These are phyloP conservation scores for Synodontis membranacea DNA, from an alignment of 2,113 vertebrate species.

Conservation along the genomic window DNA sequence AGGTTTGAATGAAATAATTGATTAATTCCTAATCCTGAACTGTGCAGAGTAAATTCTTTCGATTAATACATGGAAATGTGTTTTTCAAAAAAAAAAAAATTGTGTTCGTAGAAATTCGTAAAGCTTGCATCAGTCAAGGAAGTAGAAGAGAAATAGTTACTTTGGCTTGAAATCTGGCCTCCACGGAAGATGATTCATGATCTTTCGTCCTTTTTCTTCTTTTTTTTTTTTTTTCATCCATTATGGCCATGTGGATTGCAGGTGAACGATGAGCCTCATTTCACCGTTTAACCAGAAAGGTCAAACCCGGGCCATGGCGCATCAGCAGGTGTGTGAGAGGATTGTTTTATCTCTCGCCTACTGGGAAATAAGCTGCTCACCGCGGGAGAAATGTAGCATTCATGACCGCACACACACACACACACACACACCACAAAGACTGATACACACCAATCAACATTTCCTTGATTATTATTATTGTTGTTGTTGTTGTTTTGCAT, in stretches of 20 bases:
- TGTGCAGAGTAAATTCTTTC: neutral
- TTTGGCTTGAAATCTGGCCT: neutral
- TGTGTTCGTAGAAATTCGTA: too few species aligned
- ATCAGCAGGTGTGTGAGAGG: constrained; percentile 17
- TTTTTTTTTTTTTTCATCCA: neutral
- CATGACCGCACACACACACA: neutral
- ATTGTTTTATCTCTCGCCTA: constrained; percentile 31
- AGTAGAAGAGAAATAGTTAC: neutral
- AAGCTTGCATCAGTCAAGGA: neutral
- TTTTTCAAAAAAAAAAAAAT: neutral
- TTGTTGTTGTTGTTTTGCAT: neutral
- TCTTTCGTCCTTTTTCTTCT: neutral
- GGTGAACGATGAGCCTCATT: constrained; percentile 35
- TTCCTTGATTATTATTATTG: neutral
- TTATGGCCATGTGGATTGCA: neutral
- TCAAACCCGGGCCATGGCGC: constrained; percentile 7
- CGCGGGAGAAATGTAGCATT: too few species aligned
- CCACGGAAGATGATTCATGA: neutral
- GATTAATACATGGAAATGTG: neutral
- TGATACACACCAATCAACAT: neutral
- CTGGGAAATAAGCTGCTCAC: constrained; percentile 36
- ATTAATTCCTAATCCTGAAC: neutral
- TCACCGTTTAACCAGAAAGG: constrained; percentile 20
- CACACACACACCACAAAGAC: neutral
- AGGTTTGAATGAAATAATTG: neutral